A percentile compares a stretch with the other conserved stretches of the same genome.
phyloP scores from a whole-genome alignment of 2,888 invertebrate genomes.

The Pterobdella sp. region DNA sequence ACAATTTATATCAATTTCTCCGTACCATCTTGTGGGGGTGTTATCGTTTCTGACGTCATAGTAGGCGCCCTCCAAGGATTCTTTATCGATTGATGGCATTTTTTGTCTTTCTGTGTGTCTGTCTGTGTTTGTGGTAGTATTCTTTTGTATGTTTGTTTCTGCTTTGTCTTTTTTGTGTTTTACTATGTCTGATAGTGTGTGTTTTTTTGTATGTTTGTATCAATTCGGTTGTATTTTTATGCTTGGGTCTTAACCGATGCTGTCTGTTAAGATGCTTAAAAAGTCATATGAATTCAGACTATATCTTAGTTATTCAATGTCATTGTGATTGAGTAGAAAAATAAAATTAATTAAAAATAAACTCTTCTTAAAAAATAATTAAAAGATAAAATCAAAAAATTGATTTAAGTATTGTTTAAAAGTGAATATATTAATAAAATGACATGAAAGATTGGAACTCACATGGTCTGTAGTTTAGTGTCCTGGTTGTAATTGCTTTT shows the following conservation, averaged over 20 bases:
- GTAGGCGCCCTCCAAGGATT: background rate
- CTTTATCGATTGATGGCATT: background rate
- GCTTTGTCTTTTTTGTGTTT: background rate
- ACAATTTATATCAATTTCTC: too few relatives aligned
- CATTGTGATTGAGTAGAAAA: too few relatives aligned
- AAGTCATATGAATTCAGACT: background rate
- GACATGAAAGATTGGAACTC: too few relatives aligned
- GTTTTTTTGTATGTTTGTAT: background rate
- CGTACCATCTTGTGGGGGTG: background rate
- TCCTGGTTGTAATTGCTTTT: too few relatives aligned
- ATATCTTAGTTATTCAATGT: too few relatives aligned
- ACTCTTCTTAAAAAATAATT: too few relatives aligned
- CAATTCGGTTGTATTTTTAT: background rate
- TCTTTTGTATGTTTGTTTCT: background rate
- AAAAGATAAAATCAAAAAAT: too few relatives aligned
- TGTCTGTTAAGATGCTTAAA: background rate
- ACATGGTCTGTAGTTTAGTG: too few relatives aligned
- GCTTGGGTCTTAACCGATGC: background rate
- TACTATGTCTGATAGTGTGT: background rate
- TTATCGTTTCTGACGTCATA: background rate
- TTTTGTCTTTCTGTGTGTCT: background rate
- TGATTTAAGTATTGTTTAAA: too few relatives aligned
- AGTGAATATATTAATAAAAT: too few relatives aligned
- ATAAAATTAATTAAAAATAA: too few relatives aligned
- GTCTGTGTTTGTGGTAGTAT: background rate